Evolutionary conservation across 2,113 vertebrate genomes (phyloP).

Genomic region (Uropsilus gracilis): DNA sequence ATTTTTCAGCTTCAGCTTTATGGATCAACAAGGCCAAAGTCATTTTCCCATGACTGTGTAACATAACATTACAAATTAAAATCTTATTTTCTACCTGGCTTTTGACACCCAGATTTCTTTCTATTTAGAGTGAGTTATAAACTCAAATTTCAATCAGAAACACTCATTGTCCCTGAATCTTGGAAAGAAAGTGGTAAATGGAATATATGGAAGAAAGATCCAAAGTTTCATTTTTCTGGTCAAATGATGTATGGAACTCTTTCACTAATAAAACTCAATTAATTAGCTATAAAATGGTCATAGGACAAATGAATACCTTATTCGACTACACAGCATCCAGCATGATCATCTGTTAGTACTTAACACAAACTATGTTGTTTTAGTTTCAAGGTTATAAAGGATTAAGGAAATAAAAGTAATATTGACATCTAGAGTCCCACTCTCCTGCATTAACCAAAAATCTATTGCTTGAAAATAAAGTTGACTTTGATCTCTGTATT

Average conservation of each 20-base stretch:
- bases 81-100: not conserved
- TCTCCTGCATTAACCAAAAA: not conserved
- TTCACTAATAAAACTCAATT: not conserved
- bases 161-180: not conserved
- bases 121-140: slow-evolving; percentile 4
- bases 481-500: slow-evolving; percentile 26
- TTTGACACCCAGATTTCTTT: not conserved
- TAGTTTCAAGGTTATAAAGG: not conserved
- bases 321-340: not conserved
- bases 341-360: not conserved
- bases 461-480: not conserved
- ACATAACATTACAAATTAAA: not conserved
- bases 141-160: not conserved
- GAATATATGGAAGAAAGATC: not conserved
- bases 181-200: not conserved
- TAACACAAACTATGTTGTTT: not conserved
- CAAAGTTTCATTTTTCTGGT: not conserved
- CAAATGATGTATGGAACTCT: not conserved
- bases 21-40: not conserved
- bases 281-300: not conserved
- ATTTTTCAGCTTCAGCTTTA: not conserved
- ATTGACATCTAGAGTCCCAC: not conserved
- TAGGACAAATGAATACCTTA: not conserved
- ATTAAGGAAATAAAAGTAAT: not conserved
- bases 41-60: not conserved